Percentiles rank a stretch among this genome's conserved stretches.
These are phyloP conservation scores for Chelonia mydas DNA, from an alignment of 2,797 vertebrate genomes.

Conservation along the genomic window DNA sequence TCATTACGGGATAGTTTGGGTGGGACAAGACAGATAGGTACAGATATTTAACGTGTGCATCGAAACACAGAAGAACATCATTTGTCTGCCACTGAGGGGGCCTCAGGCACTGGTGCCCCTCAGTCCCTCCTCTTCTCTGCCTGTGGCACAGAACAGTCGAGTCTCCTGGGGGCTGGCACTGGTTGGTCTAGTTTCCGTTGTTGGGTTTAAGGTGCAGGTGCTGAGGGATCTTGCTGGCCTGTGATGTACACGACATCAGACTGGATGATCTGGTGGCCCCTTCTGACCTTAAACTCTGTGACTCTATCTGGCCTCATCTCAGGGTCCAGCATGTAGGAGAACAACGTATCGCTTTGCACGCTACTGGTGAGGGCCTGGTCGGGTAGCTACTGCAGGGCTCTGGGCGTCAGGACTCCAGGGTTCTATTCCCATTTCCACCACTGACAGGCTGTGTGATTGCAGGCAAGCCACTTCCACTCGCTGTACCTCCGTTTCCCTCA, in stretches of 20 bases:
- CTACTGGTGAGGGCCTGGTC: background rate
- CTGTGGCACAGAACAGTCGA: background rate
- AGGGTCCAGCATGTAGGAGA: background rate
- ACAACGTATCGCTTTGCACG: background rate
- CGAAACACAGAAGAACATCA: no score
- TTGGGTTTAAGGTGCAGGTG: background rate
- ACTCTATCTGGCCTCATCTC: background rate
- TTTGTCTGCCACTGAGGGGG: no score
- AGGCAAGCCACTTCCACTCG: background rate
- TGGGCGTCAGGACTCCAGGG: background rate
- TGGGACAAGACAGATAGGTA: background rate
- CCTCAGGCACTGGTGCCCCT: background rate
- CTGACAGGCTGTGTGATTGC: background rate
- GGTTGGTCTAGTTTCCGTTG: background rate
- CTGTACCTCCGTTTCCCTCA: background rate
- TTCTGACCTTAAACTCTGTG: background rate
- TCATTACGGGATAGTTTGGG: background rate
- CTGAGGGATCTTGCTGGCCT: background rate
- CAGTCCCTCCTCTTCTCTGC: background rate
- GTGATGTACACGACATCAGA: no score
- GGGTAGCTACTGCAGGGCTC: fast-evolving
- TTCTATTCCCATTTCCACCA: background rate
- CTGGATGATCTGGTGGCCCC: background rate
- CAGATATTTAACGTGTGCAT: no score
- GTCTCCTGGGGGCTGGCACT: background rate